Evolutionary conservation across 2,113 vertebrate species (phyloP).

Genomic region (Uropsilus gracilis): DNA sequence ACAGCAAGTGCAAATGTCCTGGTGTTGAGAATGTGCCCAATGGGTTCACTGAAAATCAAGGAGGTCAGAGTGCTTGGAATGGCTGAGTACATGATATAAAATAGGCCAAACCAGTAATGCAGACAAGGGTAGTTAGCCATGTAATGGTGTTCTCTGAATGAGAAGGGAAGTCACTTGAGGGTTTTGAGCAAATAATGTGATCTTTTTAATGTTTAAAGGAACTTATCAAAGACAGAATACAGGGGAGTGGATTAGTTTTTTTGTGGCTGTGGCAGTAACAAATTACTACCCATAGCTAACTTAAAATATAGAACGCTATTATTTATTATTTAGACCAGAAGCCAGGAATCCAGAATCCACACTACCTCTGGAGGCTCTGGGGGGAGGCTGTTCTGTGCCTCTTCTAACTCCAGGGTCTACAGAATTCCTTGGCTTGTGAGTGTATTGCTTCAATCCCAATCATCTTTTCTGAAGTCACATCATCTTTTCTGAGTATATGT

Average conservation of each 20-base stretch:
- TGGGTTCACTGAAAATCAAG: background rate
- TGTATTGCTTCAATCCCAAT: background rate
- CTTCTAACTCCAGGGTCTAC: background rate
- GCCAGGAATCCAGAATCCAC: background rate
- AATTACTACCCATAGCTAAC: background rate
- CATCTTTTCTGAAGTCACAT: background rate
- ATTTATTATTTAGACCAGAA: background rate
- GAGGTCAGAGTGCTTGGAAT: background rate
- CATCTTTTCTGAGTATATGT: no score
- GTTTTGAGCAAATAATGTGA: background rate
- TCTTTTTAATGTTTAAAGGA: background rate
- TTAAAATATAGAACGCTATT: background rate
- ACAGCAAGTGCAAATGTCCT: background rate
- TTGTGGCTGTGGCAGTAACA: background rate
- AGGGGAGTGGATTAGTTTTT: background rate
- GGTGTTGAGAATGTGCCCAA: background rate
- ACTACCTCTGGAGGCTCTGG: no score
- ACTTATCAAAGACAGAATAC: background rate
- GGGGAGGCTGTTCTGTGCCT: background rate
- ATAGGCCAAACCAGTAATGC: background rate
- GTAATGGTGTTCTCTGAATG: background rate
- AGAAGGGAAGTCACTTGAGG: background rate
- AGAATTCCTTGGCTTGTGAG: background rate
- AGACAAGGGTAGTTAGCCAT: background rate
- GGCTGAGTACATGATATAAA: background rate